Evolutionary conservation across 2,797 vertebrate genomes (phyloP), one percentile per base, ranked within the genome.

Genomic region (Hippoglossus hippoglossus): DNA sequence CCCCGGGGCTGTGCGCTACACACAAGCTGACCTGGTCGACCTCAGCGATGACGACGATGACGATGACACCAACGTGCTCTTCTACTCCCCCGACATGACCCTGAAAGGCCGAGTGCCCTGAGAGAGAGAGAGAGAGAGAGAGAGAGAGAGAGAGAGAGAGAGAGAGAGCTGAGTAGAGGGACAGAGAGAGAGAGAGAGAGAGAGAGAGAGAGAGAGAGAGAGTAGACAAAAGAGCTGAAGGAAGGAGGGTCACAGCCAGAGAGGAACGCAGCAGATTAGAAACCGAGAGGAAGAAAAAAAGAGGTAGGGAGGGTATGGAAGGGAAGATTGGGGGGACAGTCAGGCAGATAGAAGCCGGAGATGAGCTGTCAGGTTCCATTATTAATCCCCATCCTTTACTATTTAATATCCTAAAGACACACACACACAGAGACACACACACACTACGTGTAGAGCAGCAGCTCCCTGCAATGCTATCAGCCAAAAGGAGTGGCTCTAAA

Each of bases 71-170:
- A 94, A 92, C 5, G 51, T 93, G 86, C 90, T 96, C 83, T 96
- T 96, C 93, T 95, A 94, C 90, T 95, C 95, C 79, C 96, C 95
- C 71, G 90, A 94, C 76, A 93, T 95, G 95, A 94, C 94, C 92
- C 93, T 92, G 56, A 91, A 94, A 92, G 94, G 93, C 92, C 87
- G 93, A 91, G 92, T 92, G 69, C 90, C 94, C 82, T 92, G 88
- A 95, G 89, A 82, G 75, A 59, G 52, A 25, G 21, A 59, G 58
- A 8, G 70, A 85, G 81, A 44, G 36, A 50, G 28, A 7, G 8
- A 41, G 13, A 49, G 39, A 34, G 69, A 53, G 50, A 22, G 24
- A 25, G 49, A 34, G 71, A n/a, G 39, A 49, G 63, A 39, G 12
- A 11, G 12, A 41, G 36, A 41, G 36, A 7, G 44, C 16, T 59